Conservation (phyloP, 2,797 vertebrate species). For the Perodicticus potto region DNA sequence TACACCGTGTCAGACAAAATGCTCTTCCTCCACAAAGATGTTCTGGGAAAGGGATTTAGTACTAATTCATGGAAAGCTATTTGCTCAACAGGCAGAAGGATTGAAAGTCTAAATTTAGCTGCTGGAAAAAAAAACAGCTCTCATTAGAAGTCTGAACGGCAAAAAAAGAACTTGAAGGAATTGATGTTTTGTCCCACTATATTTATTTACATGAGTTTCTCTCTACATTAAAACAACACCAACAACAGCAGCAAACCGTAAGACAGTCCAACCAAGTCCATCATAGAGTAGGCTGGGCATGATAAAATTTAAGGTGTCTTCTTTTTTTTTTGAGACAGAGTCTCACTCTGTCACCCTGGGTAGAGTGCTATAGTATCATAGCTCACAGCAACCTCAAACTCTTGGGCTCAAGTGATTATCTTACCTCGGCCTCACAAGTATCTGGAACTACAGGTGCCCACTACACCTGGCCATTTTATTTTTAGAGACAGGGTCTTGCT, state of each 20-base stretch:
- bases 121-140: constrained; percentile 59
- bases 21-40: constrained; percentile 78
- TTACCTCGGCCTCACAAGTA: too few species aligned
- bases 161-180: constrained; percentile 70
- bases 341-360: too few species aligned
- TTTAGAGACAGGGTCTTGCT: too few species aligned
- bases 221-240: neutral
- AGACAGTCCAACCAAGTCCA: neutral
- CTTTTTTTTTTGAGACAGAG: too few species aligned
- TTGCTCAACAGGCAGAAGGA: constrained; percentile 82
- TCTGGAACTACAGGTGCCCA: too few species aligned
- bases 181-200: constrained; percentile 56
- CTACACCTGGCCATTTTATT: too few species aligned
- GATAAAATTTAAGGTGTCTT: neutral
- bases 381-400: too few species aligned
- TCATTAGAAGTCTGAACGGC: constrained; percentile 65
- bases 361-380: too few species aligned
- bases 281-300: neutral
- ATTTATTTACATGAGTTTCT: constrained; percentile 55
- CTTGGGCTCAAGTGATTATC: too few species aligned
- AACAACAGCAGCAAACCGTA: neutral
- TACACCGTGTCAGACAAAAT: constrained; percentile 72
- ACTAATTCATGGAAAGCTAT: constrained; percentile 73
- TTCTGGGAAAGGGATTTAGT: constrained; percentile 80
- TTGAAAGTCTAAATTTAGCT: constrained; percentile 80